Evolutionary conservation across 2,797 vertebrate species (phyloP), one percentile per base, ranked within the genome.

Genomic region (Myotis myotis): DNA sequence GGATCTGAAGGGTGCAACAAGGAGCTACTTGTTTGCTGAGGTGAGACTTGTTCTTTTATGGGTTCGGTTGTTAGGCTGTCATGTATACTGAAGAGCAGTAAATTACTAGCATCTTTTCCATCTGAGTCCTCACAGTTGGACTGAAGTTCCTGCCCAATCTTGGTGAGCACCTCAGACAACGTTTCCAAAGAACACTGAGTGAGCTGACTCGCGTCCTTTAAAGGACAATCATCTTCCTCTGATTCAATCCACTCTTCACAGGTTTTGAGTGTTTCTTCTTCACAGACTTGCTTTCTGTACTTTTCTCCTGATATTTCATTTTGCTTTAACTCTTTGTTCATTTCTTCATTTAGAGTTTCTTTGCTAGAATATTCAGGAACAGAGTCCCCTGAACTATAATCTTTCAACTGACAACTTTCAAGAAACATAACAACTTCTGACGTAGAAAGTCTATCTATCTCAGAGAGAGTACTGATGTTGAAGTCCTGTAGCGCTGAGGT

Each of bases 361-460:
- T 11, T 75, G 91, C 87, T 89, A 51, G 94, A 96, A 93, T 94
- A 92, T 92, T 97, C 97, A 28, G 95, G 88, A 62, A 88, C 68
- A 12, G 94, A 97, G 72, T 94, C 95, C 36, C 85, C 90, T 20
- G 96, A 97, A 38, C 66, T 89, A 28, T 8, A 95, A 20, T 87
- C 96, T 23, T 33, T 57, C 75, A 96, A 38, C 53, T 95, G 96
- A 78, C 95, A 97, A 33, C 96, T 96, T 78, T 93, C 94, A 16
- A 97, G 90, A 82, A 93, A 95, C 36, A 38, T 85, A 12, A 81
- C 84, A 0, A 96, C 95, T 4, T 96, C 95, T 5, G 94, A 93
- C 0, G 96, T 70, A 3, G 97, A 90, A 2, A 95, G 85, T 22
- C 80, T 47, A 17, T 96, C 97, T 19, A 70, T 81, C 53, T 89